These are phyloP conservation scores for Julus scanicus DNA, from an alignment of 2,888 invertebrate genomes.

Conservation along the genomic window DNA sequence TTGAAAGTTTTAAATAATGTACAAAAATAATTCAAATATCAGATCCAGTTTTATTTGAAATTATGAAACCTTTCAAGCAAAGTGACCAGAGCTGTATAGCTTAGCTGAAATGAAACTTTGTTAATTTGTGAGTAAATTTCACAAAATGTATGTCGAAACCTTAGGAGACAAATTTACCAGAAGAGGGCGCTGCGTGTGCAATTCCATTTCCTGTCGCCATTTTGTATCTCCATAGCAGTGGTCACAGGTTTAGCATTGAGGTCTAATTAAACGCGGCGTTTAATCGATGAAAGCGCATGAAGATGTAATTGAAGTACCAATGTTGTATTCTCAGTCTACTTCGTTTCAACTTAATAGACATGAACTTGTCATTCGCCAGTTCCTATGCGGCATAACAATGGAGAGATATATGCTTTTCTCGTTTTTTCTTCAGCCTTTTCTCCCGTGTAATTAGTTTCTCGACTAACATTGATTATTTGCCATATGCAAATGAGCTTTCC, in stretches of 20 bases:
- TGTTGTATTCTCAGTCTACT: background rate
- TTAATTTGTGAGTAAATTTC: too few relatives aligned
- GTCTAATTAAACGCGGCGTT: background rate
- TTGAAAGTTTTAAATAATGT: too few relatives aligned
- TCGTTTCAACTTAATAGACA: slow-evolving; percentile 15
- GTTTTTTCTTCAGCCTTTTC: background rate
- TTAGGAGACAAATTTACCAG: too few relatives aligned
- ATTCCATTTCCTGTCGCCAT: background rate
- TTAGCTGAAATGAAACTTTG: too few relatives aligned
- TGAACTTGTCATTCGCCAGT: background rate
- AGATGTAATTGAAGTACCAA: background rate
- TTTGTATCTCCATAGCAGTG: background rate
- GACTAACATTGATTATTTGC: background rate
- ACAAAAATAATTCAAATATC: too few relatives aligned
- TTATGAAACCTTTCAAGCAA: too few relatives aligned
- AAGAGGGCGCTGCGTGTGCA: too few relatives aligned
- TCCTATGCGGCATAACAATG: background rate
- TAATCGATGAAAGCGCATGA: background rate
- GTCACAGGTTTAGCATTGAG: background rate
- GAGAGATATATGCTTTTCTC: background rate
- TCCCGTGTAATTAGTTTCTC: background rate
- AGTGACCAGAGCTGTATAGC: too few relatives aligned
- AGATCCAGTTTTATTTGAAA: too few relatives aligned
- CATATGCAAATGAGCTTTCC: background rate
- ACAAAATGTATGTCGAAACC: too few relatives aligned